Percentiles rank a stretch among this genome's conserved stretches.
phyloP scores from a whole-genome alignment of 2,113 vertebrate species.

The Pristiophorus japonicus region DNA sequence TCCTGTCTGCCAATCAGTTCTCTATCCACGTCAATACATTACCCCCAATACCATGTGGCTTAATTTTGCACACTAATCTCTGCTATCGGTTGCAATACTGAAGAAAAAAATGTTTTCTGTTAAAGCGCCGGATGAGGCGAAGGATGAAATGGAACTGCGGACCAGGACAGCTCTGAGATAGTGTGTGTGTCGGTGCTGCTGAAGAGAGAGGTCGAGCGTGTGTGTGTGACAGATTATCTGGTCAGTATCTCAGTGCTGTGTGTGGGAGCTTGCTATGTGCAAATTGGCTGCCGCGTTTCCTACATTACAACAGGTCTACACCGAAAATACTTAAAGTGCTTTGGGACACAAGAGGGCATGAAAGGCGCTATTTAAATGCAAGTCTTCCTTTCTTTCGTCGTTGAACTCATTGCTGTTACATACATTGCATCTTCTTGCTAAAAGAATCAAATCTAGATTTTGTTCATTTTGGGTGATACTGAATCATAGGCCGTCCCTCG shows the following conservation, averaged over 20 bases:
- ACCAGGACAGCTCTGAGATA: no score
- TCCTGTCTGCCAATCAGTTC: no score
- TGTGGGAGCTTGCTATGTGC: background rate
- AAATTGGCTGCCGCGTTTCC: background rate
- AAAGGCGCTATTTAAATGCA: background rate
- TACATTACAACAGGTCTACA: background rate
- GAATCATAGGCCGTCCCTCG: no score
- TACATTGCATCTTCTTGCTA: background rate
- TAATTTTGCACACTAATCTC: no score
- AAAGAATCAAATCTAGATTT: background rate
- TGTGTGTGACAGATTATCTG: background rate
- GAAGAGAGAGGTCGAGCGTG: no score
- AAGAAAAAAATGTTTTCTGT: no score
- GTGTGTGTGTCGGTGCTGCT: no score
- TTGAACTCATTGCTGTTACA: background rate
- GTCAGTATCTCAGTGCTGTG: background rate
- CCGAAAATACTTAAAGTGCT: background rate
- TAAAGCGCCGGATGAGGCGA: no score
- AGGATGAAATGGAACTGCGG: no score
- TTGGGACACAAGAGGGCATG: background rate
- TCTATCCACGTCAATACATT: no score
- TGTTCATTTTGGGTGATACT: background rate
- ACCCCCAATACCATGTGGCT: no score
- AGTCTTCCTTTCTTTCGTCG: background rate
- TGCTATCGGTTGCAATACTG: no score